Evolutionary conservation across 2,113 vertebrate species (phyloP).

Genomic region (Acinonyx jubatus): DNA sequence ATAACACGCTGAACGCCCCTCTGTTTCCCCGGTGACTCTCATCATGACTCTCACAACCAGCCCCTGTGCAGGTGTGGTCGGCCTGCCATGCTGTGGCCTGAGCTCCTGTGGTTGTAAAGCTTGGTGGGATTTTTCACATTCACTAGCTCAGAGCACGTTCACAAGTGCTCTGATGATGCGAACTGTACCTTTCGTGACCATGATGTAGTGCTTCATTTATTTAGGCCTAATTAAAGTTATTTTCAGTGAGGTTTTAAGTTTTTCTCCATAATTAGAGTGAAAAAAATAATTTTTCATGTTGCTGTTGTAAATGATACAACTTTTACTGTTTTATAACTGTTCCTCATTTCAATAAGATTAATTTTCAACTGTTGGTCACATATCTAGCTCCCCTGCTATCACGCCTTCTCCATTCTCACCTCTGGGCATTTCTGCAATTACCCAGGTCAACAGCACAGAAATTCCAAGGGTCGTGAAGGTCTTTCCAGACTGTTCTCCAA

Average conservation of each 20-base stretch:
- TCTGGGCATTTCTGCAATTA: not conserved
- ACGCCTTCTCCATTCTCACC: not conserved
- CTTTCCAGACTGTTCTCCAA: not conserved
- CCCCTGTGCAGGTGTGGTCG: not conserved
- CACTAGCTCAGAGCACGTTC: not conserved
- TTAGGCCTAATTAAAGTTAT: not conserved
- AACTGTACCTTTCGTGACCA: not conserved
- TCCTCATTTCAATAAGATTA: not conserved
- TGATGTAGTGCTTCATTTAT: not conserved
- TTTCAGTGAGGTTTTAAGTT: not conserved
- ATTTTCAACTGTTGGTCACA: not conserved
- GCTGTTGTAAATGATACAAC: not conserved
- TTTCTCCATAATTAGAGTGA: not conserved
- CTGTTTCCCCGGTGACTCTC: not conserved
- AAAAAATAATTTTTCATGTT: not conserved
- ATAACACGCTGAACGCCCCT: accelerated
- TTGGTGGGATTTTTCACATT: not conserved
- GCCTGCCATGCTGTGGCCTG: not conserved
- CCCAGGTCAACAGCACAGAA: not conserved
- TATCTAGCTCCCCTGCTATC: accelerated
- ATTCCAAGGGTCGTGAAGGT: not conserved
- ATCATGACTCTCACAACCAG: not conserved
- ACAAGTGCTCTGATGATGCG: not conserved
- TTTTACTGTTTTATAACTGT: not conserved
- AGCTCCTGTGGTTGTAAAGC: not conserved